These are phyloP conservation scores for Choloepus hoffmanni DNA, from an alignment of 2,113 vertebrate genomes.

Conservation along the genomic window DNA sequence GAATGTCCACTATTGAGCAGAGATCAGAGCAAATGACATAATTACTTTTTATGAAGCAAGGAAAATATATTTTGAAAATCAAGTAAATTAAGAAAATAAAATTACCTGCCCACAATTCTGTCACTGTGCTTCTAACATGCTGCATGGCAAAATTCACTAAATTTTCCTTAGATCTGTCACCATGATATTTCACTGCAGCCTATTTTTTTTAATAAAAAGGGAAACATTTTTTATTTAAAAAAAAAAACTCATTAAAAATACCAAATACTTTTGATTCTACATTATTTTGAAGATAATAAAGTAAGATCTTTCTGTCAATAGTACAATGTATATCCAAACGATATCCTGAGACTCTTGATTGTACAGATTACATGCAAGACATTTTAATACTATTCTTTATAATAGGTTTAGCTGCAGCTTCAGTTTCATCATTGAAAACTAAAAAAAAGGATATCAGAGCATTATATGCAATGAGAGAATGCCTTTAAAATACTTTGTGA, in stretches of 20 bases:
- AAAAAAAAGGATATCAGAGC: not conserved
- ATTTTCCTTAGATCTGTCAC: constrained; percentile 92
- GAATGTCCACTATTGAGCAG: not conserved
- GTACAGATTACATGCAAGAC: not conserved
- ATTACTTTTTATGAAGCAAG: not conserved
- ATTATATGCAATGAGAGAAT: not conserved
- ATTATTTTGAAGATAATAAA: not conserved
- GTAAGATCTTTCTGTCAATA: not conserved
- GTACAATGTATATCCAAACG: constrained; percentile 31
- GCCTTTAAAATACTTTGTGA: constrained; percentile 8
- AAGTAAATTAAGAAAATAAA: not conserved
- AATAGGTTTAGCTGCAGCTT: not conserved
- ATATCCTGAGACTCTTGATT: not conserved
- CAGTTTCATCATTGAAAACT: constrained; percentile 3
- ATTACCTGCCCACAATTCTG: constrained; percentile 96
- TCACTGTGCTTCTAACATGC: constrained; percentile 93
- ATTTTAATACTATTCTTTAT: not conserved
- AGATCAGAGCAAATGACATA: constrained; percentile 5
- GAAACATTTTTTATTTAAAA: constrained; percentile 57
- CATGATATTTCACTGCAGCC: constrained; percentile 94
- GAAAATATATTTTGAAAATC: constrained; percentile 14
- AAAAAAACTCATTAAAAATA: constrained; percentile 27
- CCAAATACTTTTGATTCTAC: not conserved
- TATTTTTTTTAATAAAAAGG: constrained; percentile 76
- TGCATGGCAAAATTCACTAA: constrained; percentile 95